Evolutionary conservation across 2,113 vertebrate genomes (phyloP).

Genomic region (Rhipidura dahli): DNA sequence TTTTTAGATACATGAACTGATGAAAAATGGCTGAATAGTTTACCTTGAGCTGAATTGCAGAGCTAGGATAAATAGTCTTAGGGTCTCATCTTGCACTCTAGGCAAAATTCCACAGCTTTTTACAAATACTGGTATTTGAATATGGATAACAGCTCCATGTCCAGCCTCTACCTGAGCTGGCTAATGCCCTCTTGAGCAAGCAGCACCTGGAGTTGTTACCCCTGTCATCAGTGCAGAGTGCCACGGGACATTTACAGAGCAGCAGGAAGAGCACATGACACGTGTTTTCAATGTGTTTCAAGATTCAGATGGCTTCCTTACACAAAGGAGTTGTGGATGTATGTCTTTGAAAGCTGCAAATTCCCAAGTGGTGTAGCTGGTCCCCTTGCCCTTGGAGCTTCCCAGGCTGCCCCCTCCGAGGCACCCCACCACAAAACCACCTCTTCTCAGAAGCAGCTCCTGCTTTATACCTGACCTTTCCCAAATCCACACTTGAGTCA

Average conservation of each 20-base stretch:
- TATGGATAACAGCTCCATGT: not conserved
- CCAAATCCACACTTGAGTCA: fast-evolving
- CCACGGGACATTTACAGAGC: not conserved
- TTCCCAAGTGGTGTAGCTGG: not conserved
- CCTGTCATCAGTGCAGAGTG: not conserved
- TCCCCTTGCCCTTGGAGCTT: not conserved
- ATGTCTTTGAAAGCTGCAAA: not conserved
- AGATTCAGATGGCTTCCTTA: not conserved
- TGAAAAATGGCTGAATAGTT: not conserved
- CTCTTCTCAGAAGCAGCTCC: not conserved
- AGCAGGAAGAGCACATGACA: not conserved
- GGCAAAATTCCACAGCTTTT: not conserved
- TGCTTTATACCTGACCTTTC: fast-evolving
- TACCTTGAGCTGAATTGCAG: not conserved
- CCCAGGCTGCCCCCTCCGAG: not conserved
- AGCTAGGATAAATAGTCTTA: not conserved
- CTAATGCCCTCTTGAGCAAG: not conserved
- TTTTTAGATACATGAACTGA: not conserved
- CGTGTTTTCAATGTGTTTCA: fast-evolving
- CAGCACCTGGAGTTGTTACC: fast-evolving
- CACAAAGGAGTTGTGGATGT: not conserved
- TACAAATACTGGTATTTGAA: not conserved
- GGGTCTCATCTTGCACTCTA: not conserved
- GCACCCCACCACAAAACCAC: not conserved
- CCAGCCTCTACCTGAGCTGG: not conserved